Percentiles rank a stretch among this genome's conserved stretches.
Conservation (phyloP, 1,140 invertebrate genomes). For the Bombus fervidus region DNA sequence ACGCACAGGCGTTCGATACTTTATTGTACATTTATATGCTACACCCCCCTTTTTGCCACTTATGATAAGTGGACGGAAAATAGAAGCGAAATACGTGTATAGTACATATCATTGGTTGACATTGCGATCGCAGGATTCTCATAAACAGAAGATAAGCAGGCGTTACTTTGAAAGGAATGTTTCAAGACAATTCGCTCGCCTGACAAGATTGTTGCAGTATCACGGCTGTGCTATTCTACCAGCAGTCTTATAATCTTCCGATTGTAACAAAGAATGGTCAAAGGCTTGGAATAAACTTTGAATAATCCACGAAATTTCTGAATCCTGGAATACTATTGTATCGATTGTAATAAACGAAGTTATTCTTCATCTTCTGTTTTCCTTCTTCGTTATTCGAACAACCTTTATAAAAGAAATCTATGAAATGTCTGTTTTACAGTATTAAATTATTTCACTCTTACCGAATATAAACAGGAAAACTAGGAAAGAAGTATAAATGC, state of each 20-base stretch:
- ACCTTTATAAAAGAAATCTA: neutral
- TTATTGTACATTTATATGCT: neutral
- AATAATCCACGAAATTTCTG: neutral
- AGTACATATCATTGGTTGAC: slow-evolving; percentile 65
- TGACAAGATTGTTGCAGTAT: neutral
- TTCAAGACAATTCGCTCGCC: neutral
- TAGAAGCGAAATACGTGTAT: slow-evolving; percentile 44
- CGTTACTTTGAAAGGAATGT: slow-evolving; percentile 1
- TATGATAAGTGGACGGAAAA: neutral
- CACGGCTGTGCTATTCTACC: slow-evolving; percentile 6
- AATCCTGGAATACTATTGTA: slow-evolving; percentile 32
- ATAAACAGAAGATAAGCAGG: neutral
- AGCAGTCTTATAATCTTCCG: neutral
- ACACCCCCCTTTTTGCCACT: neutral
- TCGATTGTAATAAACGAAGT: slow-evolving; percentile 45
- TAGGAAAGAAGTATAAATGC: neutral
- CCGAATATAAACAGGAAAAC: neutral
- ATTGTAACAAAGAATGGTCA: neutral
- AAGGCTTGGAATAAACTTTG: neutral
- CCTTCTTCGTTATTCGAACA: neutral
- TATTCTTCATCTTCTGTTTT: slow-evolving; percentile 28
- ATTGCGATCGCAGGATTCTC: slow-evolving; percentile 13
- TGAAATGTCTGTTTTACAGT: neutral
- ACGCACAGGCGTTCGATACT: neutral
- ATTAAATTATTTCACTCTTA: neutral